phyloP scores from a whole-genome alignment of 2,888 invertebrate genomes.

The Leucania comma region DNA sequence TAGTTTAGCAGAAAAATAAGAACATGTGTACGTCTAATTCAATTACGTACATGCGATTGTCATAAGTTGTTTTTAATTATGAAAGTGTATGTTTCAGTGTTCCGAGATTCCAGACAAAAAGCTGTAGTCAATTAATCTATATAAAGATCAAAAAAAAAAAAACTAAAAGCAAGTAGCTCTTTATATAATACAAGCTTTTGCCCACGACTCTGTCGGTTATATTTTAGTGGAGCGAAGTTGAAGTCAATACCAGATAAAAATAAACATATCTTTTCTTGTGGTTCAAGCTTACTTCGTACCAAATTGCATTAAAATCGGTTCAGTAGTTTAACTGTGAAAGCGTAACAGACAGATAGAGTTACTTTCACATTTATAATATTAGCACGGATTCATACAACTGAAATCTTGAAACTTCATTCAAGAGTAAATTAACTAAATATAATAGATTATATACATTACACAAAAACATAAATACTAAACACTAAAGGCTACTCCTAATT shows the following conservation, averaged over 20 bases:
- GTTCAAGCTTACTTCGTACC: too few species aligned
- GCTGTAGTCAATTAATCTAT: not conserved
- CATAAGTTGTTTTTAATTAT: not conserved
- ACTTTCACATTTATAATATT: too few species aligned
- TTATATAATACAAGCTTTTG: not conserved
- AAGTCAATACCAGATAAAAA: too few species aligned
- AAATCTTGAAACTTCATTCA: not conserved
- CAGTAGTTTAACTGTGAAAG: too few species aligned
- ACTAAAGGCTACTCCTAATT: too few species aligned
- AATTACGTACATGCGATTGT: slow-evolving; percentile 1
- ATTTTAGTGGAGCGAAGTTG: too few species aligned
- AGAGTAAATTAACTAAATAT: too few species aligned
- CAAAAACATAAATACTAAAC: too few species aligned
- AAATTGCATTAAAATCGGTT: too few species aligned
- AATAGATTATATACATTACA: not conserved
- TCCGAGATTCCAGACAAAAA: not conserved
- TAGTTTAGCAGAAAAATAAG: slow-evolving; percentile 12
- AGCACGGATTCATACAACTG: not conserved
- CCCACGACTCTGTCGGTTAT: too few species aligned
- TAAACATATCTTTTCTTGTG: too few species aligned
- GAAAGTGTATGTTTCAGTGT: not conserved
- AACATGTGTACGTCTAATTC: slow-evolving; percentile 1
- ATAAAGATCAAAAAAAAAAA: not conserved
- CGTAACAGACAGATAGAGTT: too few species aligned
- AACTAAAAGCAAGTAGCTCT: not conserved